phyloP scores from a whole-genome alignment of 2,113 vertebrate genomes.

The Carollia perspicillata region DNA sequence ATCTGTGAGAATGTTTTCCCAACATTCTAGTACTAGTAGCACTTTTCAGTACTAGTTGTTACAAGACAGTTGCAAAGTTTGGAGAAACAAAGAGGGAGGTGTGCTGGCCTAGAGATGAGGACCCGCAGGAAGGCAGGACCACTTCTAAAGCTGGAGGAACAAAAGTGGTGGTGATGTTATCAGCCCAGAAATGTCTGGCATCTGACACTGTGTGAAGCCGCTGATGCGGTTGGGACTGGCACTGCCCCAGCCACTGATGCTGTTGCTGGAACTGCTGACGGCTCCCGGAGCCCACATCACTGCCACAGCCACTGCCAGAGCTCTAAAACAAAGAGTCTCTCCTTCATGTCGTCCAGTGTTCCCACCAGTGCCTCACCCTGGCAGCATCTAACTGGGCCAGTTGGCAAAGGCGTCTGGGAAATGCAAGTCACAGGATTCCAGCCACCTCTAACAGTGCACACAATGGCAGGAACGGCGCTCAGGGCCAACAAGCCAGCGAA shows the following conservation, averaged over 20 bases:
- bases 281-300: background rate
- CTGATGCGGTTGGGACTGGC: background rate
- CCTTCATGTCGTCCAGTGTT: background rate
- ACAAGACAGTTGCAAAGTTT: background rate
- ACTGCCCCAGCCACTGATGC: fast-evolving
- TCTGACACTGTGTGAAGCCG: background rate
- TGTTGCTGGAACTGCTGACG: background rate
- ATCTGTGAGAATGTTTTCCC: background rate
- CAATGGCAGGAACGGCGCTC: background rate
- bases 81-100: background rate
- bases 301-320: background rate
- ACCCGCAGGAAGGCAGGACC: background rate
- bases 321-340: background rate
- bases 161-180: background rate
- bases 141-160: background rate
- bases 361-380: background rate
- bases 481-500: background rate
- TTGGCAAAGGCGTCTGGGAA: slow-evolving; percentile 33
- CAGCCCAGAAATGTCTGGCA: background rate
- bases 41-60: background rate
- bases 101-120: background rate
- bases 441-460: background rate
- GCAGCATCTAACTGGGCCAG: background rate
- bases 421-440: background rate
- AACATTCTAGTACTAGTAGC: no score